Evolutionary conservation across 2,113 vertebrate species (phyloP).

Genomic region (Onychostoma macrolepis): DNA sequence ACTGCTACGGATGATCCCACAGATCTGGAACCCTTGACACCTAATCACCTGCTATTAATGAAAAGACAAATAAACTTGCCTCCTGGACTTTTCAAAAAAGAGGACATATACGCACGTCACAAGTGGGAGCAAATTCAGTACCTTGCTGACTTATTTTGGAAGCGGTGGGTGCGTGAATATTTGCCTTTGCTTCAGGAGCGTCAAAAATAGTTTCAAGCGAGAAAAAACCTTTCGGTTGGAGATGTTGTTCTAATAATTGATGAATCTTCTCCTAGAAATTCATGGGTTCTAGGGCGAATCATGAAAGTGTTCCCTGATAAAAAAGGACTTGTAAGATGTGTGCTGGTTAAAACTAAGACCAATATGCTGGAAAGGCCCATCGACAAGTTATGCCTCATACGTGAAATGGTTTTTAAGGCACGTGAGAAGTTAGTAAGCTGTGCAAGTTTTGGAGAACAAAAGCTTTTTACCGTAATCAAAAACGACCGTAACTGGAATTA

Average conservation of each 20-base stretch:
- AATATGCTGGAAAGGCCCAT: constrained; percentile 20
- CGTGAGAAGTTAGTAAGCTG: too few relatives aligned
- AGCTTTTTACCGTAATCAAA: too few relatives aligned
- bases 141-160: constrained; percentile 26
- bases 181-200: constrained; percentile 26
- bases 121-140: constrained; percentile 29
- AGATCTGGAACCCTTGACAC: constrained; percentile 35
- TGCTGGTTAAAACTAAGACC: not conserved
- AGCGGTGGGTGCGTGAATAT: constrained; percentile 38
- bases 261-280: constrained; percentile 2
- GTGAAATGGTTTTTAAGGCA: too few relatives aligned
- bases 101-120: constrained; percentile 3
- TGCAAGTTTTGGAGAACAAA: too few relatives aligned
- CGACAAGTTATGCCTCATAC: too few relatives aligned
- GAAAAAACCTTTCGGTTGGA: not conserved
- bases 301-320: constrained; percentile 2
- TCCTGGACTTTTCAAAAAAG: constrained; percentile 22
- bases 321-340: constrained; percentile 13
- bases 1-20: constrained; percentile 22
- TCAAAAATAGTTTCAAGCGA: constrained; percentile 41
- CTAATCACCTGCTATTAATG: constrained; percentile 22
- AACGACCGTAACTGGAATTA: too few relatives aligned
- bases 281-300: constrained; percentile 3
- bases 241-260: constrained; percentile 33
- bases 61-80: constrained; percentile 28